A percentile compares a stretch with the other conserved stretches of the same genome.
Conservation (phyloP, 2,113 vertebrate genomes). For the Todiramphus saurophagus region DNA sequence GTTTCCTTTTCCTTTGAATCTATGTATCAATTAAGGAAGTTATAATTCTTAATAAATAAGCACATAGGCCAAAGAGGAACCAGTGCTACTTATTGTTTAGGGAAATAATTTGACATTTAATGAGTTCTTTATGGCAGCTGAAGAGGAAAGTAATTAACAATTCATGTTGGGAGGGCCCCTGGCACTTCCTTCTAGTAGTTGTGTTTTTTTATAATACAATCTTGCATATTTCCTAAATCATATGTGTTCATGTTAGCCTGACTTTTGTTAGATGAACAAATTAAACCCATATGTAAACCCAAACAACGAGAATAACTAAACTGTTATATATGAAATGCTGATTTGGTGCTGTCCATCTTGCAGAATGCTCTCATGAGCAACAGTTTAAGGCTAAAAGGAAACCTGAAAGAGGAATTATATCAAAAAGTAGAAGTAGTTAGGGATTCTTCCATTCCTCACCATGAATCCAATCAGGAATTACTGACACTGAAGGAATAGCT, state of each 20-base stretch:
- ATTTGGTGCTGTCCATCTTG: background rate
- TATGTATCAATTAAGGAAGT: constrained; percentile 45
- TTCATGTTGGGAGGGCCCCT: constrained; percentile 11
- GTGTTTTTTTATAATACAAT: constrained; percentile 5
- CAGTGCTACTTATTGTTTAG: constrained; percentile 30
- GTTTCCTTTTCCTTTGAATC: constrained; percentile 16
- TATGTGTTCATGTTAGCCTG: background rate
- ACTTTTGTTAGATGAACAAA: background rate
- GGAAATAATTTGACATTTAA: constrained; percentile 61
- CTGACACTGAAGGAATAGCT: background rate
- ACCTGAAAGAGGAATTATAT: background rate
- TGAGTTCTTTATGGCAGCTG: constrained; percentile 53
- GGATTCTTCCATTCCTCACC: background rate
- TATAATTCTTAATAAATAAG: constrained; percentile 40
- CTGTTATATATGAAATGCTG: background rate
- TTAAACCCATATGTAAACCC: background rate
- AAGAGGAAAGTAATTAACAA: constrained; percentile 49
- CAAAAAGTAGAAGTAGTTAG: background rate
- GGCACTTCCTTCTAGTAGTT: constrained; percentile 47
- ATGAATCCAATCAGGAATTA: background rate
- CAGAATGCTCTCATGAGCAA: background rate
- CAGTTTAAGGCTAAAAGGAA: background rate
- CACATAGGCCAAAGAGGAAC: constrained; percentile 26
- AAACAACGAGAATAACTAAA: constrained; percentile 22
- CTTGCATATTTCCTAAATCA: constrained; percentile 26